Evolutionary conservation across 2,797 vertebrate genomes (phyloP).

Genomic region (Epinephelus malabaricus): DNA sequence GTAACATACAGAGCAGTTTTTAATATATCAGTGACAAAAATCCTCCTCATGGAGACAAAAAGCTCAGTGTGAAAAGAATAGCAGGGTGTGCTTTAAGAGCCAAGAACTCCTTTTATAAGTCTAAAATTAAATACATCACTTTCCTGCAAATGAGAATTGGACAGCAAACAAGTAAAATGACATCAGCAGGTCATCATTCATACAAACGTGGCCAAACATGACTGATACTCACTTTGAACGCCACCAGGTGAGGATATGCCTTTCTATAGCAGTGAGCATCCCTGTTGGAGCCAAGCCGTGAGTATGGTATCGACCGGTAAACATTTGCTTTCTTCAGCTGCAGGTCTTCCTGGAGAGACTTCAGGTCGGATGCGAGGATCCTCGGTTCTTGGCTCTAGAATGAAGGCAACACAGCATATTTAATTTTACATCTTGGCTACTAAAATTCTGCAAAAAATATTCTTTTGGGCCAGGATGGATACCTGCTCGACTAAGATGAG

Average conservation of each 20-base stretch:
- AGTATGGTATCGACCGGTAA: conserved; percentile 85
- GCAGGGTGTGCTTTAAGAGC: not conserved
- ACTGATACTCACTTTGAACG: conserved; percentile 80
- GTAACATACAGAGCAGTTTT: not conserved
- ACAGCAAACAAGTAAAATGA: not conserved
- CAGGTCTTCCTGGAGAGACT: conserved; percentile 83
- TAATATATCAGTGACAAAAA: not conserved
- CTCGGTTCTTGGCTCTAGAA: conserved; percentile 73
- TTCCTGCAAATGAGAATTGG: not conserved
- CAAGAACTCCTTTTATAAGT: not conserved
- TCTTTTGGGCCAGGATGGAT: not conserved
- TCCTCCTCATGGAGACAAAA: not conserved
- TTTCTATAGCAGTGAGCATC: conserved; percentile 87
- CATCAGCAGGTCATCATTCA: not conserved
- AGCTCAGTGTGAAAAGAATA: not conserved
- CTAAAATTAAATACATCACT: not conserved
- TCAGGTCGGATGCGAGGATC: conserved; percentile 72
- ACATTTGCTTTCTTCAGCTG: conserved; percentile 83
- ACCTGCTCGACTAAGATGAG: conserved; percentile 83
- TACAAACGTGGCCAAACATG: not conserved
- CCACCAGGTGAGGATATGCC: conserved; percentile 84
- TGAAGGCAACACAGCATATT: not conserved
- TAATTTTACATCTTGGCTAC: not conserved
- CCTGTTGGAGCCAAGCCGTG: conserved; percentile 85
- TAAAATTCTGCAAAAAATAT: not conserved